Evolutionary conservation across 2,113 vertebrate species (phyloP), one percentile per base, ranked within the genome.

Genomic region (Edolisoma coerulescens): DNA sequence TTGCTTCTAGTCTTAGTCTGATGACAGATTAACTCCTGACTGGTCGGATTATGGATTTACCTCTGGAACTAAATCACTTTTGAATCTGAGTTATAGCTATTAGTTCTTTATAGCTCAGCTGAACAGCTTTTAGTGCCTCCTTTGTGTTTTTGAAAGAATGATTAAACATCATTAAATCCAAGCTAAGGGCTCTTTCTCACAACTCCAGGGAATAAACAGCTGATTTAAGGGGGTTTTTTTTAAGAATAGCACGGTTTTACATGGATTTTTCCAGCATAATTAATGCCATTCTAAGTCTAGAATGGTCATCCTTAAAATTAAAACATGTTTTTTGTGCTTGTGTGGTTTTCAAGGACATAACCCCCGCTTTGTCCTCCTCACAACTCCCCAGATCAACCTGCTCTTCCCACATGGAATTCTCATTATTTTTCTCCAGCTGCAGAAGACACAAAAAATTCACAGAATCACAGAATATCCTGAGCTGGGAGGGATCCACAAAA

Each of bases 91-190:
- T 94, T 96, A 79, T 4, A 82, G 90, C 87, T 95, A 33, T 96
- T 75, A 81, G 85, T 93, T 88, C 95, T 52, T 86, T 75, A 85
- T 33, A 92, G 92, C 93, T 93, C 68, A 92, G 80, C 83, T 78
- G 71, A 94, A 95, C 83, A 93, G 93, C 95, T 96, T 93, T 92
- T 94, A 90, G 95, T 89, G 85, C 56, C 49, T 95, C 92, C 68
- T 95, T 97, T 95, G 95, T 97, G 71, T 60, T 96, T 92, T 37
- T 60, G 90, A 96, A 96, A 84, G 83, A 94, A 95, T 93, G 85
- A 96, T 94, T 95, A 94, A 92, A 94, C 83, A 78, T 71, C 85
- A 84, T 88, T 93, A 92, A 95, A 93, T 28, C 92, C 90, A 88
- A 92, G 76, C 90, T 76, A 61, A 86, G 53, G 90, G 82, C 39